A percentile compares a stretch with the other conserved stretches of the same genome.
Conservation (phyloP, 2,888 invertebrate genomes). For the Glaucopsyche alexis region DNA sequence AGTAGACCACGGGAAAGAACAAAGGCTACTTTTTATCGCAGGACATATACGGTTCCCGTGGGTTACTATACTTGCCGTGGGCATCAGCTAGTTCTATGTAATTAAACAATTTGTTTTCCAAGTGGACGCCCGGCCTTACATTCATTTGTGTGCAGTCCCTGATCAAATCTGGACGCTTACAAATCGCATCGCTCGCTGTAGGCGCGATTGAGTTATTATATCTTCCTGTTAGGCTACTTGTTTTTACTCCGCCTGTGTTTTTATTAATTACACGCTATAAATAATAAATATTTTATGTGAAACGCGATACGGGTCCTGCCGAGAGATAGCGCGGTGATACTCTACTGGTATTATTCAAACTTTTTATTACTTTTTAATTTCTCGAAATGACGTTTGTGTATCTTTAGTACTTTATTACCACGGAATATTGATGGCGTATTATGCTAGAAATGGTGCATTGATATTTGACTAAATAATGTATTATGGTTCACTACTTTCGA, state of each 20-base stretch:
- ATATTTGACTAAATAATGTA: no score
- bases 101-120: no score
- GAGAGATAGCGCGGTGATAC: constrained; percentile 64
- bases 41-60: no score
- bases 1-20: no score
- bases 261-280: constrained; percentile 78
- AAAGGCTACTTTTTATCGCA: no score
- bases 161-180: constrained; percentile 76
- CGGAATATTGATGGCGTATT: neutral
- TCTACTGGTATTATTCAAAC: constrained; percentile 70
- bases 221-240: constrained; percentile 78
- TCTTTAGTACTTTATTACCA: constrained; percentile 22
- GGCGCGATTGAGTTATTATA: constrained; percentile 79
- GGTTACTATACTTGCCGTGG: no score
- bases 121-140: constrained; percentile 36
- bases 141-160: constrained; percentile 53
- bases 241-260: constrained; percentile 76
- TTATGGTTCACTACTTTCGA: no score
- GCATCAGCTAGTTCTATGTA: no score
- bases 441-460: neutral
- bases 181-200: constrained; percentile 69
- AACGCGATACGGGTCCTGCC: constrained; percentile 69
- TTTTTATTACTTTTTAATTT: constrained; percentile 51
- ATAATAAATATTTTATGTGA: constrained; percentile 79
- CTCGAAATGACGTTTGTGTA: constrained; percentile 19